Base-by-base conservation (phyloP, 2,113 vertebrate genomes). In the Cyanocitta stelleri region DNA sequence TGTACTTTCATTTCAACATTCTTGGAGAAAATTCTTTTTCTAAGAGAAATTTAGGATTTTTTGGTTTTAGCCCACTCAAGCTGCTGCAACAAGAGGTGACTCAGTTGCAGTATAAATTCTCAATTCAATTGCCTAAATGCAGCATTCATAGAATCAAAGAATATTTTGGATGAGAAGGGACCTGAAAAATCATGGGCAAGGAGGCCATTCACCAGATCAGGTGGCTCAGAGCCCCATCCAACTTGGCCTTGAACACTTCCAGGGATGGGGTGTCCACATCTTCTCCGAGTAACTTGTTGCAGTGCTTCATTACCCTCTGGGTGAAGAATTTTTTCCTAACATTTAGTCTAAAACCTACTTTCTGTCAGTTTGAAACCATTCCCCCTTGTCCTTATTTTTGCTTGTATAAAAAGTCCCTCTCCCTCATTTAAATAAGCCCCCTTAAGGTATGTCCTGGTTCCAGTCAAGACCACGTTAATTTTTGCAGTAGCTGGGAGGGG, bases 381-480 rank as follows among this genome's bases (percentile, higher is more conserved):
- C 2, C 1, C 16, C 5, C 1, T 69, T 35, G 8, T 27, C 10
- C 18, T 49, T 10, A 41, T 17, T 6, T 76, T 41, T 83, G 5
- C 17, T 49, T 48, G 6, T 16, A 6, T 48, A 54, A 32, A 48
- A 69, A 69, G 5, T 61, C 16, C 14, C 3, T 46, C 39, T 48
- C 5, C 6, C 20, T 68, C 13, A 23, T 75, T n/a, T 68, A 22
- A 26, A 22, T 61, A 35, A 35, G 4, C 13, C 3, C 7, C 5
- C 4, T 61, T 61, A 37, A 68, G 11, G 11, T 17, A 51, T 35
- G 21, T 35, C 30, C 17, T 22, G 11, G 9, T 86, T 61, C 18
- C 27, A 52, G 33, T 1, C 33, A 78, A 22, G 46, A 46, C 8
- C 0, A 0, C 15, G 15, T 33, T 29, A 69, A 37, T 29, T 61